Conservation (phyloP, 2,888 invertebrate genomes). For the Ecliptopera silaceata region DNA sequence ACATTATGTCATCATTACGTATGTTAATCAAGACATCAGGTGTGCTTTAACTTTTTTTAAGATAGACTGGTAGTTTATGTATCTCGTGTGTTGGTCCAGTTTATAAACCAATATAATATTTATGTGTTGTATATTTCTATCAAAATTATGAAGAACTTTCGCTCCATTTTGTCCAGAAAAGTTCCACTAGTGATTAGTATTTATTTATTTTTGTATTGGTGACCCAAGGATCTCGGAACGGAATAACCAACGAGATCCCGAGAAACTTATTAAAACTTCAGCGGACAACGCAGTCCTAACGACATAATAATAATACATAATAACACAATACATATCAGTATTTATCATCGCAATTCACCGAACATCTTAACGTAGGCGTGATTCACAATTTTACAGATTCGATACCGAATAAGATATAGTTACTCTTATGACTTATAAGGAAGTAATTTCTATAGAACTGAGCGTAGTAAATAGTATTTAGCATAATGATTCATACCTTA, state of each 20-base stretch:
- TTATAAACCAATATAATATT: no score
- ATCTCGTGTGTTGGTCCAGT: no score
- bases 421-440: conserved; percentile 37
- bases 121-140: no score
- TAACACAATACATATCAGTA: no score
- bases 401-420: conserved; percentile 24
- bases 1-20: no score
- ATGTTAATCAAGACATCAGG: no score
- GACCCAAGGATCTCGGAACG: not conserved
- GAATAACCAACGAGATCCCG: conserved; percentile 11
- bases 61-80: no score
- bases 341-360: conserved; percentile 43
- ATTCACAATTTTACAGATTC: conserved; percentile 50
- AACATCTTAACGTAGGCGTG: conserved; percentile 48
- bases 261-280: conserved; percentile 23
- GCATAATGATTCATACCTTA: conserved; percentile 58
- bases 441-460: conserved; percentile 37
- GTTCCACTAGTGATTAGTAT: not conserved
- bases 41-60: no score
- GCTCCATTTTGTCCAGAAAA: no score
- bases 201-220: not conserved
- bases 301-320: conserved; percentile 45
- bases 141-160: no score
- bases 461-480: conserved; percentile 53
- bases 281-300: conserved; percentile 36